These are phyloP conservation scores for Coendou prehensilis DNA, from an alignment of 2,797 vertebrate species.

Conservation along the genomic window DNA sequence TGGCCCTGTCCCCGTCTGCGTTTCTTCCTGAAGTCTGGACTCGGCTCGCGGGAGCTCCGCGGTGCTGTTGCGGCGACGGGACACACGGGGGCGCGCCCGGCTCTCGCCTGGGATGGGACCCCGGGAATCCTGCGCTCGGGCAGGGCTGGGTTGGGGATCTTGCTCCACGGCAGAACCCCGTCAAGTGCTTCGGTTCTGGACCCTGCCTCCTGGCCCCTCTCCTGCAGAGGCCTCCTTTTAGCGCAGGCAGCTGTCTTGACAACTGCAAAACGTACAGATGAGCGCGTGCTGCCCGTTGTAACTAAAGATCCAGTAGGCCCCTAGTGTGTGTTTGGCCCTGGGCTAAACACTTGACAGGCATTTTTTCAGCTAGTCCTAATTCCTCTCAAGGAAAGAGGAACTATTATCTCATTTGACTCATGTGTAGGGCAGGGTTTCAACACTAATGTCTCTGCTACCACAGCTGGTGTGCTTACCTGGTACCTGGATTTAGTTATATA, in stretches of 20 bases:
- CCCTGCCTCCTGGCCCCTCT: not conserved
- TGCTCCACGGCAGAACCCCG: rapidly evolving
- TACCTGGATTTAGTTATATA: not conserved
- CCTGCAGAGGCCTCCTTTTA: not conserved
- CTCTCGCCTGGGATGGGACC: not conserved
- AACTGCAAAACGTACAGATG: not conserved
- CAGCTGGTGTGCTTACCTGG: not conserved
- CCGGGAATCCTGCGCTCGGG: rapidly evolving
- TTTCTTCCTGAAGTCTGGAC: not conserved
- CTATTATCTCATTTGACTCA: not conserved
- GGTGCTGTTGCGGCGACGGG: not conserved
- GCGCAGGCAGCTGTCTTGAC: not conserved
- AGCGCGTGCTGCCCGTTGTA: not conserved
- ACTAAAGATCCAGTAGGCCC: not conserved
- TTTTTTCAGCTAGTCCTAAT: conserved; percentile 2
- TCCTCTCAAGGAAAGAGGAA: not conserved
- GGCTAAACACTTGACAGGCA: not conserved
- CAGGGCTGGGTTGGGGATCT: rapidly evolving
- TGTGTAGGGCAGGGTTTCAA: not conserved
- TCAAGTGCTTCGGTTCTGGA: not conserved
- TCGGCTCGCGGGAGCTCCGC: not conserved
- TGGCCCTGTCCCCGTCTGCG: not conserved
- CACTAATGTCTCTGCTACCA: not conserved
- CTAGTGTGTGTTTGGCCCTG: not conserved
- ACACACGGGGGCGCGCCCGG: not conserved